Evolutionary conservation across 2,888 invertebrate genomes (phyloP), one percentile per base, ranked within the genome.

Genomic region (Craniophora ligustri): DNA sequence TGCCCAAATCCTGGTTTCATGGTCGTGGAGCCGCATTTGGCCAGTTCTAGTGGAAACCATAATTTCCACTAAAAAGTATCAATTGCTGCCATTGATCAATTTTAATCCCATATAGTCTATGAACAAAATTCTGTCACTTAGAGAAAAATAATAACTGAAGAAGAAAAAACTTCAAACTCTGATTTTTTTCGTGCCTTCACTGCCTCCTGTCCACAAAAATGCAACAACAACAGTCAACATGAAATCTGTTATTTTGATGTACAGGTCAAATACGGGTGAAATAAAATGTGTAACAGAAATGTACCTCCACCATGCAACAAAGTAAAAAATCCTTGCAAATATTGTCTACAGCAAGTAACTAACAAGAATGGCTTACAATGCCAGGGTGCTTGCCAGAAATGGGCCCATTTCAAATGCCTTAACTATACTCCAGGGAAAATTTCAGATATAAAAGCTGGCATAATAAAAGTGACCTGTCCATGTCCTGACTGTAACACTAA

Each of bases 321-420:
- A 70, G 76, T 79, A 2, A 87, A 86, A 59, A 84, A 85, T 36
- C 80, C 82, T 11, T 89, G 89, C 57, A 87, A 83, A 72, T 76
- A 86, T 15, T 89, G 88, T 56, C 67, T 68, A 3, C 45, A 76
- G 16, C 19, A 71, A 5, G 88, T 88, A 2, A 74, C 49, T 5
- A 66, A 67, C 3, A 87, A 78, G 32, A 87, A 61, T 2, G 88
- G 88, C 0, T 21, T 87, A n/a, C 86, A 82, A 56, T 89, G 88
- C 57, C 72, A 82, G 53, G 89, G 88, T 0, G 84, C 81, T 15
- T 89, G 88, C 46, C 75, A 75, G 28, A 85, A 79, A 68, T 89
- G 89, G 89, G 80, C 78, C 0, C 88, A 89, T 61, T 89, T 31
- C 65, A 72, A 74, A 31, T 89, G 88, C 49, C 51, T 88, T 0